Evolutionary conservation across 2,113 vertebrate genomes (phyloP).

Genomic region (Hoplias malabaricus): DNA sequence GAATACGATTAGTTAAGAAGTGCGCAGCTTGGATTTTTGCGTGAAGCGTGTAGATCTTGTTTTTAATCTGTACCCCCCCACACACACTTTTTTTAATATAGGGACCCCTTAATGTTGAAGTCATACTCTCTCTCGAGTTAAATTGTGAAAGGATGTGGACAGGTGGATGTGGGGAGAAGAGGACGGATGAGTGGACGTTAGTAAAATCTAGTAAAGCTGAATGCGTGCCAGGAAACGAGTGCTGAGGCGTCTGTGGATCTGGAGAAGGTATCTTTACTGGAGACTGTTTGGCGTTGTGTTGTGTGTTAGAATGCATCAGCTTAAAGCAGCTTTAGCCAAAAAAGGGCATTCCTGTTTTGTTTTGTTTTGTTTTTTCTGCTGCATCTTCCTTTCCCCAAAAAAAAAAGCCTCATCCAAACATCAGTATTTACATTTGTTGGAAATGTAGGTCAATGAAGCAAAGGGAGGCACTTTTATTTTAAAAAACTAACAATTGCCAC

Average conservation of each 20-base stretch:
- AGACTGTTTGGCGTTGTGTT: not conserved
- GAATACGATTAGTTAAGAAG: slow-evolving; percentile 41
- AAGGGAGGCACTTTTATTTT: slow-evolving; percentile 34
- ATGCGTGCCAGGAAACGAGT: slow-evolving; percentile 20
- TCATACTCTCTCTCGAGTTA: not conserved
- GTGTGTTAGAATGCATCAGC: not conserved
- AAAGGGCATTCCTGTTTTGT: not conserved
- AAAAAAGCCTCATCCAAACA: not conserved
- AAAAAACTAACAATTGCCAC: not conserved
- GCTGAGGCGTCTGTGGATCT: not conserved
- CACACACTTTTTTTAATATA: not conserved
- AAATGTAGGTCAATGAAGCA: slow-evolving; percentile 11
- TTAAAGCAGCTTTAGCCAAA: not conserved
- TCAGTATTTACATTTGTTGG: not conserved
- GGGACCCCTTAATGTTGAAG: not conserved
- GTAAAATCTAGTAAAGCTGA: slow-evolving; percentile 12
- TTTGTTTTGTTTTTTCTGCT: not conserved
- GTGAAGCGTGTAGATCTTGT: slow-evolving; percentile 14
- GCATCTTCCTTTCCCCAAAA: not conserved
- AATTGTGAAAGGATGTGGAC: slow-evolving; percentile 6
- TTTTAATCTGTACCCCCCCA: slow-evolving; percentile 44
- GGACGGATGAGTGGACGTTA: slow-evolving; percentile 1
- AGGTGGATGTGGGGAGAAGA: not conserved
- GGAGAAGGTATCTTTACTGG: not conserved
- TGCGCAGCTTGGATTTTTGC: slow-evolving; percentile 42